Percentiles rank a stretch among this genome's conserved stretches.
Conservation (phyloP, 2,888 invertebrate species). For the Chalcosyrphus nemorum region DNA sequence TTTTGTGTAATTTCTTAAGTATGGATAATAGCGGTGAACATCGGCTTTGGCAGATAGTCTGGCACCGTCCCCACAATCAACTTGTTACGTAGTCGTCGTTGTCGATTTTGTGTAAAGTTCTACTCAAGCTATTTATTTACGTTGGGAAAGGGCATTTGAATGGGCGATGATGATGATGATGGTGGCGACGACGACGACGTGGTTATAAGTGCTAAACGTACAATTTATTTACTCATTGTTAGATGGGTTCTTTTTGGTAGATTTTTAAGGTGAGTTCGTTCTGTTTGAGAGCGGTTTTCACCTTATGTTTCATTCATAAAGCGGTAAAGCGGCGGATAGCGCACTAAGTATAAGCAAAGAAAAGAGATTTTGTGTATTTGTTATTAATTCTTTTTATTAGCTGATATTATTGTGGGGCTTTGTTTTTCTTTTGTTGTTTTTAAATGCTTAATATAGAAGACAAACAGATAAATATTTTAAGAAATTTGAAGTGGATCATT, state of each 20-base stretch:
- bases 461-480: slow-evolving; percentile 37
- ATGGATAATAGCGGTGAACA: slow-evolving; percentile 60
- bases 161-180: slow-evolving; percentile 36
- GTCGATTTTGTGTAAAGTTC: slow-evolving; percentile 58
- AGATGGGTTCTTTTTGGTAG: slow-evolving; percentile 22
- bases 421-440: slow-evolving; percentile 27
- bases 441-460: slow-evolving; percentile 22
- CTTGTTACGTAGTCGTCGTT: slow-evolving; percentile 34
- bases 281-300: slow-evolving; percentile 25
- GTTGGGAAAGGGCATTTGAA: slow-evolving; percentile 57
- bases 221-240: slow-evolving; percentile 40
- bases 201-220: slow-evolving; percentile 55
- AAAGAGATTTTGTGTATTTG: slow-evolving; percentile 26
- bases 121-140: slow-evolving; percentile 63
- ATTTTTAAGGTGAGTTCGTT: slow-evolving; percentile 17
- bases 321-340: slow-evolving; percentile 17
- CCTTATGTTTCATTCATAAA: slow-evolving; percentile 54
- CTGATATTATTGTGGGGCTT: slow-evolving; percentile 24
- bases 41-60: slow-evolving; percentile 56
- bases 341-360: slow-evolving; percentile 33
- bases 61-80: slow-evolving; percentile 47
- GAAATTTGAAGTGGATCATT: slow-evolving; percentile 33
- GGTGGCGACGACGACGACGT: slow-evolving; percentile 39
- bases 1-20: slow-evolving; percentile 65
- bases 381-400: slow-evolving; percentile 34